These are phyloP conservation scores for Neolamprologus sp. DNA, from an alignment of 2,113 vertebrate genomes.

Conservation along the genomic window DNA sequence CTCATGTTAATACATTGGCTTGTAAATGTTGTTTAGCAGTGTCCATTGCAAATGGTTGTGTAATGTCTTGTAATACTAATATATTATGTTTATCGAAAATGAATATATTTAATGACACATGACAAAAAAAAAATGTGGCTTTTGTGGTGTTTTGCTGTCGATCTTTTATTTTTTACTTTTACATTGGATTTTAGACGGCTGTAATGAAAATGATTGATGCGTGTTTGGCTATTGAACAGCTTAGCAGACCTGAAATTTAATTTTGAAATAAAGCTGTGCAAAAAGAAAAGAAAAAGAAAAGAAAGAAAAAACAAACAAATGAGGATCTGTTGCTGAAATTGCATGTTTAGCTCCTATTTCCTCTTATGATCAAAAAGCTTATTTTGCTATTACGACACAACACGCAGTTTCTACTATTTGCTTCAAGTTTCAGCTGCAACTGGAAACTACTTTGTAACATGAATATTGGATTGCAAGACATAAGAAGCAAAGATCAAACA, in stretches of 20 bases:
- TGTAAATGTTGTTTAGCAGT: conserved; percentile 91
- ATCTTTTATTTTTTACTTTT: conserved; percentile 25
- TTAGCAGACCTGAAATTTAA: conserved; percentile 82
- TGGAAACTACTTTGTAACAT: not conserved
- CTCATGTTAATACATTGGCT: conserved; percentile 80
- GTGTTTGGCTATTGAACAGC: conserved; percentile 80
- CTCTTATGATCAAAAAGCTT: not conserved
- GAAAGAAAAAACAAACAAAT: not conserved
- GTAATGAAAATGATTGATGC: conserved; percentile 67
- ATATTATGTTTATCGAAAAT: conserved; percentile 99
- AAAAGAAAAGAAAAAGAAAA: not conserved
- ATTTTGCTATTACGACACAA: not conserved
- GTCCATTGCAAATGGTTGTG: conserved; percentile 81
- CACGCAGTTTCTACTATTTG: not conserved
- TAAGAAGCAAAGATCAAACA: not conserved
- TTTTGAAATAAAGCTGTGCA: conserved; percentile 85
- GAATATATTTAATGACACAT: conserved; percentile 99
- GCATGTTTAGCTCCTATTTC: not conserved
- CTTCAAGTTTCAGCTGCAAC: not conserved
- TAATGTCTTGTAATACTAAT: conserved; percentile 97
- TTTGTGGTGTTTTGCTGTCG: conserved; percentile 66
- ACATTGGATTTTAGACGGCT: conserved; percentile 73
- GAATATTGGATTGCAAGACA: not conserved
- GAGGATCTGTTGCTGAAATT: not conserved
- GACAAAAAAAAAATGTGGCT: conserved; percentile 77